Evolutionary conservation across 2,797 vertebrate species (phyloP).

Genomic region (Taenioides sp.): DNA sequence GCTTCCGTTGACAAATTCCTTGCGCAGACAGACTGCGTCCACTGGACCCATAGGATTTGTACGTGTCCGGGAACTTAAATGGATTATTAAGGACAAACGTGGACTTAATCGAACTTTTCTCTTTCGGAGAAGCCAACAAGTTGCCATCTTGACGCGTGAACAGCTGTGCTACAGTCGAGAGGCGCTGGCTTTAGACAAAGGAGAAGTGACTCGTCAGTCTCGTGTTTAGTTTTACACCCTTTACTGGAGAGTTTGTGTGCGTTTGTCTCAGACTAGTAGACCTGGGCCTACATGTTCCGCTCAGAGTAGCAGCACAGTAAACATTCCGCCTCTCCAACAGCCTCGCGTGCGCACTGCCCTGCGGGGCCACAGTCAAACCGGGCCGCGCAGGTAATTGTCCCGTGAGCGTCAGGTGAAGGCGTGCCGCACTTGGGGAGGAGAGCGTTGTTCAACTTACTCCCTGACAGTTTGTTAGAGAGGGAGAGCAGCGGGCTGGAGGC

Average conservation of each 20-base stretch:
- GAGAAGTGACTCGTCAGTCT: conserved; percentile 49
- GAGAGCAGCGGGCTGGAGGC: conserved; percentile 16
- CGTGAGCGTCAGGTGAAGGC: conserved; percentile 65
- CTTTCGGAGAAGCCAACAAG: conserved; percentile 10
- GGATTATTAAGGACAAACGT: background rate
- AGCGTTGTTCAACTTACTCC: conserved; percentile 40
- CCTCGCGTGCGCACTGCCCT: conserved; percentile 16
- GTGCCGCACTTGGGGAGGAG: conserved; percentile 50
- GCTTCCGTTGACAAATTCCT: conserved; percentile 64
- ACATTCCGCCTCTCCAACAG: conserved; percentile 4
- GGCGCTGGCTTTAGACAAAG: background rate
- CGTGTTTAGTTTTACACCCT: conserved; percentile 31
- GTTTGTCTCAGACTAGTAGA: background rate
- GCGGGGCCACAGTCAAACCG: conserved; percentile 21
- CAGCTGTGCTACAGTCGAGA: conserved; percentile 16
- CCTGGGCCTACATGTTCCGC: conserved; percentile 28
- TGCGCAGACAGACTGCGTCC: conserved; percentile 14
- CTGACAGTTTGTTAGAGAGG: conserved; percentile 9
- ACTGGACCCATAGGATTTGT: conserved; percentile 4
- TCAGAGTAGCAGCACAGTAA: conserved; percentile 27
- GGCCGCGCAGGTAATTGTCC: conserved; percentile 1
- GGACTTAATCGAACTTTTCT: conserved; percentile 11
- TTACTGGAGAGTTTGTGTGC: conserved; percentile 12
- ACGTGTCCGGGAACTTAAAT: background rate
- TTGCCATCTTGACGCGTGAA: conserved; percentile 6